Base-by-base conservation (phyloP, 2,888 invertebrate species). In the Ctenicera cuprea region DNA sequence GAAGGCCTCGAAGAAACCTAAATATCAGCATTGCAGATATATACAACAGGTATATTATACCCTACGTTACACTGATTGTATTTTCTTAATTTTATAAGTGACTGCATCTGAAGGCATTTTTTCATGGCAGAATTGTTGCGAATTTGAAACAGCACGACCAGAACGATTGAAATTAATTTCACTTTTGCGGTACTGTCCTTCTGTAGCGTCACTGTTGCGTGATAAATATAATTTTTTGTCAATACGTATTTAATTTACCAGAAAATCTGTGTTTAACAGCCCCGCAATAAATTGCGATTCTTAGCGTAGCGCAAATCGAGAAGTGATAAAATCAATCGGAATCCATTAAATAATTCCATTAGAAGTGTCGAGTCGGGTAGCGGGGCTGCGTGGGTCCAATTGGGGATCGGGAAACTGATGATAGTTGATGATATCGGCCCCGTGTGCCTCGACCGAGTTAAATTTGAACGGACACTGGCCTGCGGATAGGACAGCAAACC, bases 271-370 rank as follows among this genome's bases (percentile, higher is more conserved):
- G 74, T 45, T 71, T 76, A 76, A 76, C 71, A 77, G 71, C 45
- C 67, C 43, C 37, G 14, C 69, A 18, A 74, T 74, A 77, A 76
- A 76, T 77, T 71, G 72, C 41, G 66, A 77, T 76, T 77, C 77
- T 71, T 64, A 65, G 76, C 73, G 63, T 64, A 63, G 71, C 72
- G 43, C 72, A 62, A 76, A 77, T 77, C 76, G 73, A 74, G 74
- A 76, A 67, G 74, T 74, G 74, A 77, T 77, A 76, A 76, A 77
- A 76, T 77, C 77, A 75, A 76, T 77, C 43, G 76, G 68, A 75
- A 76, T 76, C 76, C 66, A 77, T 72, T 77, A 77, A 77, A 77
- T 77, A 77, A 77, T 77, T 76, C 73, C 75, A 77, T 76, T 77
- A 75, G 76, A 73, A 69, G 76, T 76, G 71, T 71, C 63, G 68